Base-by-base conservation (phyloP, 2,797 vertebrate species). In the Fundulus diaphanus region DNA sequence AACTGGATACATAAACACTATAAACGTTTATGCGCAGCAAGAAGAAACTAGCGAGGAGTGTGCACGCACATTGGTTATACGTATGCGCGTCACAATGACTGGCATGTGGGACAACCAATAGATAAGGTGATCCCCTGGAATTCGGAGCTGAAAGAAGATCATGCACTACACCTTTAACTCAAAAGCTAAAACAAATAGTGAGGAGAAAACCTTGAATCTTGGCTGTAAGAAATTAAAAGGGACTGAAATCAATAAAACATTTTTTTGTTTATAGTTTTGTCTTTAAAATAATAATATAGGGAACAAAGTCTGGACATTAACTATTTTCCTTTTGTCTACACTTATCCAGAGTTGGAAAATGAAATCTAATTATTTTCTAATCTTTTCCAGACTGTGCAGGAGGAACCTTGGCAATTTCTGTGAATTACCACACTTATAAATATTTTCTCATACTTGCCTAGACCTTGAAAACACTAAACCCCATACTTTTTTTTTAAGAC, bases 181-280 rank as follows among this genome's bases (percentile, higher is more conserved):
- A 56, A 29, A 56, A n/a, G 37, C 24, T 27, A n/a, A 40, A 65
- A 24, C 11, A 63, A 63, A 9, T 65, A 27, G 7, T 40, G 35
- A 65, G 22, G 22, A 65, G 24, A 24, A 6, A 37, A 65, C 22
- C 5, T 40, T 11, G 24, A n/a, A 65, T n/a, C 24, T 65, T 15
- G 37, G 37, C 35, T 65, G 22, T 37, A 40, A 24, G 63, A 44
- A 66, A 66, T 66, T 16, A 27, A 66, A 66, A n/a, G 33, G 22
- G 16, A 65, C 35, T 65, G 33, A 63, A 66, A 66, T 66, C 13
- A 42, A 61, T 63, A 63, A 63, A 22, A 63, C 33, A 63, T 61
- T 61, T 22, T 9, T 59, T 7, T 24, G 3, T 56, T 56, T 31
- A 3, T 13, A 66, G 27, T 66, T n/a, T 27, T 8, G 8, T 3